Percentiles rank a stretch among this genome's conserved stretches.
phyloP scores from a whole-genome alignment of 2,113 vertebrate genomes.

The Macrotus californicus region DNA sequence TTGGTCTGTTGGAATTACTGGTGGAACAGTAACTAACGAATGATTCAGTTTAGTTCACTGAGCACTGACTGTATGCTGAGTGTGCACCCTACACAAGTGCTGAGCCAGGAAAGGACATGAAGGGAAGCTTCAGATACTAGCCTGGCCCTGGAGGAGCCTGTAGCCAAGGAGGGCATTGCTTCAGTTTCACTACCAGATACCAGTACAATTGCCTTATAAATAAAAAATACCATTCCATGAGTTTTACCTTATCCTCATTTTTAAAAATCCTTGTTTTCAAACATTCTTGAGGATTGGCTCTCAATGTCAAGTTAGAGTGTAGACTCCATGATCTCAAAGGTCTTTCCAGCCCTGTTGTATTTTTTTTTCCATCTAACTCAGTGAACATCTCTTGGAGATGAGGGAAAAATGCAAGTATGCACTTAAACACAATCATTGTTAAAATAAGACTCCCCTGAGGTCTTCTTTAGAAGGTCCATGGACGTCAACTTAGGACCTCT shows the following conservation, averaged over 20 bases:
- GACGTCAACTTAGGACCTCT: slow-evolving; percentile 1
- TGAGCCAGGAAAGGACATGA: background rate
- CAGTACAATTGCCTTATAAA: background rate
- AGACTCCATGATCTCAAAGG: background rate
- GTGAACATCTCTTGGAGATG: background rate
- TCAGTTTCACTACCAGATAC: background rate
- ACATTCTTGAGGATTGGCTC: background rate
- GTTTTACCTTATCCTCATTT: background rate
- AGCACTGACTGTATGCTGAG: background rate
- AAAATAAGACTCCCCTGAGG: background rate
- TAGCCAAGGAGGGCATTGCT: background rate
- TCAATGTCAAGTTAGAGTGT: background rate
- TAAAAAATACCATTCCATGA: background rate
- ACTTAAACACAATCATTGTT: background rate
- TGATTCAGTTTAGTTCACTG: background rate
- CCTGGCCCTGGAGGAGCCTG: background rate
- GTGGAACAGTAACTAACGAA: background rate
- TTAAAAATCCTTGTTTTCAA: background rate
- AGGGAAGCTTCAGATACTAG: background rate
- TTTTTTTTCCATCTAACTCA: background rate
- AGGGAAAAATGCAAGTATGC: background rate
- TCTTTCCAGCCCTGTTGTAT: background rate
- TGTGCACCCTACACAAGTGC: background rate
- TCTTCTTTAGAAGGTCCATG: background rate
- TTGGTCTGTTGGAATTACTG: background rate